Conservation (phyloP, 2,888 invertebrate genomes). For the Tortrix viridana region DNA sequence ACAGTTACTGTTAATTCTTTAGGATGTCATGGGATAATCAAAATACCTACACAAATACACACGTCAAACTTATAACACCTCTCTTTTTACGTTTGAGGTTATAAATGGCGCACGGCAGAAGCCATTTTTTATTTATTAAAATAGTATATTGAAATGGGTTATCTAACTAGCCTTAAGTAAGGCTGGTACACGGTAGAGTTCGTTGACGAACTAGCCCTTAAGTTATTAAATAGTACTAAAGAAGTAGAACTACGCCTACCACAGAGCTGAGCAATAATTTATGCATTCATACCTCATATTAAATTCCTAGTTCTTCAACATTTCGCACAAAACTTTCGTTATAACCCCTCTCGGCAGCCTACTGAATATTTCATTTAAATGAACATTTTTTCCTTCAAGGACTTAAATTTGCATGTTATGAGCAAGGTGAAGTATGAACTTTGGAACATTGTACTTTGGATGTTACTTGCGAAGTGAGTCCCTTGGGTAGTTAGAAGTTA, state of each 20-base stretch:
- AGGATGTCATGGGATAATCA: no score
- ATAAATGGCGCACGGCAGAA: no score
- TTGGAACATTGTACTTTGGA: slow-evolving; percentile 22
- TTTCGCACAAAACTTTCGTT: slow-evolving; percentile 63
- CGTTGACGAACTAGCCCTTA: no score
- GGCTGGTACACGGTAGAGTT: no score
- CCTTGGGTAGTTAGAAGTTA: background rate
- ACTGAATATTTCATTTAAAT: slow-evolving; percentile 78
- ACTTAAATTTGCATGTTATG: slow-evolving; percentile 77
- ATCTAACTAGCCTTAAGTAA: no score
- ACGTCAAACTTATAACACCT: no score
- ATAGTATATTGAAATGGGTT: no score
- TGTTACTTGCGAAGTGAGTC: background rate
- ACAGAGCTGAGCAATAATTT: slow-evolving; percentile 26
- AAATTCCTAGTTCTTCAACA: slow-evolving; percentile 36
- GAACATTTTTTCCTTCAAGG: slow-evolving; percentile 65
- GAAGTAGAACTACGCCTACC: slow-evolving; percentile 42
- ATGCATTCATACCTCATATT: slow-evolving; percentile 14
- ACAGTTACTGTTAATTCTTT: no score
- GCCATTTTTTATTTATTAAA: no score
- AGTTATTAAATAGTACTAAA: no score
- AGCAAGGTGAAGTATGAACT: slow-evolving; percentile 49
- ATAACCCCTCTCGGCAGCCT: slow-evolving; percentile 61
- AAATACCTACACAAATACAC: no score
- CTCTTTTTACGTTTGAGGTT: no score